Conservation (phyloP, 2,797 vertebrate genomes). For the Sebastes itinus region DNA sequence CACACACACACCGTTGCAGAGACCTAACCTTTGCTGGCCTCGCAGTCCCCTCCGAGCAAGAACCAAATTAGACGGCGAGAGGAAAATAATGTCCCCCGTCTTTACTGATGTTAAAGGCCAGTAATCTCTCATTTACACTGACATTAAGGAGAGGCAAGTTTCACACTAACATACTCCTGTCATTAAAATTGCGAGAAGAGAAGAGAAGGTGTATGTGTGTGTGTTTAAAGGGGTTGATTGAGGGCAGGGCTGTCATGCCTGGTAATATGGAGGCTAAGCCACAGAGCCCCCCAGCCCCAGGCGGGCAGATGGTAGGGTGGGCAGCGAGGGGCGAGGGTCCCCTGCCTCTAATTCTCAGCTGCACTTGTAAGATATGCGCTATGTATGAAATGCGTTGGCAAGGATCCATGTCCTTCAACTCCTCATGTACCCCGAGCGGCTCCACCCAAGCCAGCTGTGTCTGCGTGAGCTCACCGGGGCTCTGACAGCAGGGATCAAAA, state of each 20-base stretch:
- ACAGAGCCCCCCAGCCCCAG: constrained; percentile 39
- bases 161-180: constrained; percentile 81
- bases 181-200: constrained; percentile 73
- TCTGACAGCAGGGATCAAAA: constrained; percentile 81
- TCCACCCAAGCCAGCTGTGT: constrained; percentile 79
- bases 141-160: constrained; percentile 77
- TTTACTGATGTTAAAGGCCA: constrained; percentile 75
- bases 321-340: constrained; percentile 69
- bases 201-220: constrained; percentile 16
- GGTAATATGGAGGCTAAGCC: constrained; percentile 65
- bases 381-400: constrained; percentile 84
- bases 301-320: constrained; percentile 82
- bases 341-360: constrained; percentile 72
- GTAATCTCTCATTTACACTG: constrained; percentile 81
- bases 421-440: constrained; percentile 65
- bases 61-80: constrained; percentile 82
- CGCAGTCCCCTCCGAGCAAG: constrained; percentile 73
- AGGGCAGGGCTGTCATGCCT: constrained; percentile 70
- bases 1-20: neutral
- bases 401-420: constrained; percentile 83
- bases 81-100: constrained; percentile 73
- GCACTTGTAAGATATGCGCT: constrained; percentile 78
- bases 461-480: constrained; percentile 74
- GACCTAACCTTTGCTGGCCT: constrained; percentile 57
- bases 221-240: constrained; percentile 60